Evolutionary conservation across 1,140 invertebrate genomes (phyloP).

Genomic region (Zaprionus africanus): DNA sequence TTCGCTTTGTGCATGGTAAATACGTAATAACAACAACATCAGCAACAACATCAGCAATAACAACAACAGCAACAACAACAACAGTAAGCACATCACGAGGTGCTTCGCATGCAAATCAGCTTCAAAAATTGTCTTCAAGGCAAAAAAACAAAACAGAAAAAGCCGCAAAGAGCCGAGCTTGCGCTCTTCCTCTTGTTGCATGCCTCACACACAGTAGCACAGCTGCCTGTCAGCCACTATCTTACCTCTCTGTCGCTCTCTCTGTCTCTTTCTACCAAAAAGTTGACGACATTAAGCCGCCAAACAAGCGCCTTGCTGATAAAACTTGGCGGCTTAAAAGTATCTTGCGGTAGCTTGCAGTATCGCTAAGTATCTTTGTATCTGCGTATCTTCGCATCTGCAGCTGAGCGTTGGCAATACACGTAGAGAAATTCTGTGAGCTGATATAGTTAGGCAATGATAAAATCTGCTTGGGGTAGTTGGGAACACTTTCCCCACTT

Average conservation of each 20-base stretch:
- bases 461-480: no score
- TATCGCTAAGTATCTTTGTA: constrained; percentile 11
- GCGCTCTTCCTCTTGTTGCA: constrained; percentile 45
- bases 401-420: constrained; percentile 26
- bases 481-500: no score
- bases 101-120: constrained; percentile 74
- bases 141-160: constrained; percentile 21
- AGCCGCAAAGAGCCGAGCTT: constrained; percentile 29
- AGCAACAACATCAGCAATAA: constrained; percentile 37
- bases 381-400: constrained; percentile 28
- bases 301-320: constrained; percentile 58
- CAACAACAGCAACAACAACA: constrained; percentile 35
- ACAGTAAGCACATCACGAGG: constrained; percentile 28
- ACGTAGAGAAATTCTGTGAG: neutral
- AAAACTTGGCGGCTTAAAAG: constrained; percentile 53
- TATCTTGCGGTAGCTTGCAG: constrained; percentile 29
- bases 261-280: constrained; percentile 28
- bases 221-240: constrained; percentile 46
- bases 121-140: constrained; percentile 45
- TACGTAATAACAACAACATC: constrained; percentile 55
- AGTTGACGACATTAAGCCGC: constrained; percentile 77
- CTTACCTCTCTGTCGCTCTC: neutral
- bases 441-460: no score
- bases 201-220: constrained; percentile 47
- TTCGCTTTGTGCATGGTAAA: constrained; percentile 48